Base-by-base conservation (phyloP, 2,113 vertebrate genomes). In the Clarias gariepinus region DNA sequence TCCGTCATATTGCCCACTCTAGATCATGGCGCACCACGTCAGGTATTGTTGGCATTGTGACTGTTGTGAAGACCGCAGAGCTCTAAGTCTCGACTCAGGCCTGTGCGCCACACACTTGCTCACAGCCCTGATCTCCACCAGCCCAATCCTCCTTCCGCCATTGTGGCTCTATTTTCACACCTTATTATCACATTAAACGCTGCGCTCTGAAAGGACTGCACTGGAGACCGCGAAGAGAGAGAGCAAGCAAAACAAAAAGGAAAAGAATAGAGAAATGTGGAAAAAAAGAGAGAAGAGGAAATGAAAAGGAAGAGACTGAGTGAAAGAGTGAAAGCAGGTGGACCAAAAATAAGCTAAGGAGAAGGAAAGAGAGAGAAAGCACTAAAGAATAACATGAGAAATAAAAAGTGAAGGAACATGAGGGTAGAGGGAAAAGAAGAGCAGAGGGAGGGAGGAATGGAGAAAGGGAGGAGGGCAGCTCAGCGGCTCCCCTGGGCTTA, bases 111-210 rank as follows among this genome's bases (percentile, higher is more conserved):
- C 89, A 89, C 86, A 82, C 69, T 85, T 63, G 52, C 76, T 87
- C 41, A 41, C 74, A 78, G 83, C 88, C 33, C 84, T 88, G 88
- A 92, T 87, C 91, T 91, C 88, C 66, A 86, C 87, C 86, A 87
- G 89, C 91, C 90, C 93, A 92, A 94, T 94, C 91, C 94, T 91
- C 93, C 91, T 88, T 83, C 91, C 91, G 91, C 95, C 92, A 93
- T 95, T 95, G 93, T 94, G 94, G 92, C 92, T 94, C 92, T 91
- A 93, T 95, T 95, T 95, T 94, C 94, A 95, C 94, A 95, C 94
- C 94, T 94, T 95, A 95, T 95, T 95, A 95, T 95, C 94, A 95
- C 94, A 95, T 95, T 95, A 93, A 95, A 95, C 91, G 93, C 91
- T 86, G 89, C 90, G 91, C 86, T 92, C 93, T 93, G 91, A 92